Percentiles rank a stretch among this genome's conserved stretches.
These are phyloP conservation scores for Glaucopsyche alexis DNA, from an alignment of 2,888 invertebrate species.

Conservation along the genomic window DNA sequence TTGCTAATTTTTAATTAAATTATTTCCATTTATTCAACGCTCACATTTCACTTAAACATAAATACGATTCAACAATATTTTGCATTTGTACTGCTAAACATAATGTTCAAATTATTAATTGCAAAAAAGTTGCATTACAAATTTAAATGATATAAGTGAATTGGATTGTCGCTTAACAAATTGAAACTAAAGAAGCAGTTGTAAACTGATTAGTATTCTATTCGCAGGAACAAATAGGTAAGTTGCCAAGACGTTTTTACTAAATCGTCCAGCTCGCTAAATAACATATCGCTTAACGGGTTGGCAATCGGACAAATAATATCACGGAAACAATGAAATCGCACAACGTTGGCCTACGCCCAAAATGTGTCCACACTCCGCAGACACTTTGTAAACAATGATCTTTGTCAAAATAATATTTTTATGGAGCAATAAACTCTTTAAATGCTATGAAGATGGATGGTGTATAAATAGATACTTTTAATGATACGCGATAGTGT, in stretches of 20 bases:
- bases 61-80: too few relatives aligned
- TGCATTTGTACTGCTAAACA: not conserved
- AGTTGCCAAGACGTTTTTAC: slow-evolving; percentile 40
- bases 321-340: slow-evolving; percentile 41
- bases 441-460: not conserved
- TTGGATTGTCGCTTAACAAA: slow-evolving; percentile 5
- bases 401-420: slow-evolving; percentile 23
- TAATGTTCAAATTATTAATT: not conserved
- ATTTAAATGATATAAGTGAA: not conserved
- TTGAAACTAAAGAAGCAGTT: not conserved
- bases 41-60: too few relatives aligned
- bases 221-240: slow-evolving; percentile 1
- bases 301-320: slow-evolving; percentile 41
- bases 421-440: slow-evolving; percentile 18
- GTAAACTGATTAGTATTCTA: slow-evolving; percentile 22
- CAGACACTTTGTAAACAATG: slow-evolving; percentile 38
- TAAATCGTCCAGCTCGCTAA: slow-evolving; percentile 35
- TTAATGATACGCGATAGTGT: not conserved
- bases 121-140: not conserved
- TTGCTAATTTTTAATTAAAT: too few relatives aligned
- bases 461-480: too few relatives aligned
- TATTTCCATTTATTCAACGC: too few relatives aligned
- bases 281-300: slow-evolving; percentile 40
- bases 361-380: slow-evolving; percentile 35
- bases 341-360: slow-evolving; percentile 40